These are phyloP conservation scores for Xestoiulus laeticollis DNA, from an alignment of 2,888 invertebrate species.

Conservation along the genomic window DNA sequence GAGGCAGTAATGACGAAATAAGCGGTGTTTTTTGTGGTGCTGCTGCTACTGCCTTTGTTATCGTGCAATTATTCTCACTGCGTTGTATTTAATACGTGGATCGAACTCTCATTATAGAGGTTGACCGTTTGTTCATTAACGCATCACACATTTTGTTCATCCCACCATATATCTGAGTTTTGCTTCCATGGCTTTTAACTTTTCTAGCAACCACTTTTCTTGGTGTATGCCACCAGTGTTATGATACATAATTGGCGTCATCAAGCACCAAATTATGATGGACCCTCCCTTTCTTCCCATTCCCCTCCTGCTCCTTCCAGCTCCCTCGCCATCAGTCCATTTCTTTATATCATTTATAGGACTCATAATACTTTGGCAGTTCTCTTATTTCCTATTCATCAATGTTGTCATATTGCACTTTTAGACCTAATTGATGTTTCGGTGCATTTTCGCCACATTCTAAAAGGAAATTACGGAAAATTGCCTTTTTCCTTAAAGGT, in stretches of 20 bases:
- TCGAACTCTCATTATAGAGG: not conserved
- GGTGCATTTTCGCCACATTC: not conserved
- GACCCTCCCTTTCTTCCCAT: constrained; percentile 17
- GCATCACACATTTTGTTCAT: constrained; percentile 1
- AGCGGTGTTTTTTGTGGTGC: not conserved
- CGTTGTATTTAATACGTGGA: not conserved
- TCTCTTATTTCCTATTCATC: not conserved
- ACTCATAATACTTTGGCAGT: not conserved
- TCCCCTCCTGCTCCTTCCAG: not conserved
- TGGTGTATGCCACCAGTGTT: constrained; percentile 9
- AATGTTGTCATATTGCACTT: not conserved
- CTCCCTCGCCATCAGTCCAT: constrained; percentile 17
- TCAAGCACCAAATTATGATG: constrained; percentile 1
- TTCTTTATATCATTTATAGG: constrained; percentile 11
- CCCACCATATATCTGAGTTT: not conserved
- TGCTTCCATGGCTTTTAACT: not conserved
- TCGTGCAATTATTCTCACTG: not conserved
- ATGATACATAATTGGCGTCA: constrained; percentile 12
- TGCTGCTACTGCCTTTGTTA: not conserved
- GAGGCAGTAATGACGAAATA: not conserved
- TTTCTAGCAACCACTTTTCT: not conserved
- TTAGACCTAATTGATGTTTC: constrained; percentile 11
- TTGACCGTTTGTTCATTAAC: constrained; percentile 21
- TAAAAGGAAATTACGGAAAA: not conserved
- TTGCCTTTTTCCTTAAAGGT: not conserved